Conservation (phyloP, 2,888 invertebrate genomes). For the Xylota segnis region DNA sequence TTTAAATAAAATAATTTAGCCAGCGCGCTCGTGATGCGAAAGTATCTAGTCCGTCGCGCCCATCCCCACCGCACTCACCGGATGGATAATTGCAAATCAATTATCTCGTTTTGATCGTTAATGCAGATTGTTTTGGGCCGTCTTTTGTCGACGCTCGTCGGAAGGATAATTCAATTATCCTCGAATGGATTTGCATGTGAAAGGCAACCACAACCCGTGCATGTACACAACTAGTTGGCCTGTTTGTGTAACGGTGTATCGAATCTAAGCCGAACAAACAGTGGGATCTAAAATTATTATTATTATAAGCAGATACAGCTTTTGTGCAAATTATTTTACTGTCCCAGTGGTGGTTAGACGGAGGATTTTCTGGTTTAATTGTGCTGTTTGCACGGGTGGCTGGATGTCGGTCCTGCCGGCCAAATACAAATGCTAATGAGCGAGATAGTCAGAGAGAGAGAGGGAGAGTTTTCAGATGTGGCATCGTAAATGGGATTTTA, state of each 20-base stretch:
- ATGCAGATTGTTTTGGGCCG: conserved; percentile 58
- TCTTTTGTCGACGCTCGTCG: conserved; percentile 34
- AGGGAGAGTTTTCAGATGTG: conserved; percentile 1
- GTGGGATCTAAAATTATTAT: conserved; percentile 70
- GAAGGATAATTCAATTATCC: conserved; percentile 74
- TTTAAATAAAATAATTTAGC: conserved; percentile 32
- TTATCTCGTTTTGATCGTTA: conserved; percentile 67
- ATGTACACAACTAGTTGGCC: neutral
- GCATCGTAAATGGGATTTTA: conserved; percentile 64
- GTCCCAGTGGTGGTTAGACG: conserved; percentile 41
- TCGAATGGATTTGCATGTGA: conserved; percentile 65
- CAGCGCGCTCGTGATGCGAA: conserved; percentile 2
- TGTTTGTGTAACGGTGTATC: conserved; percentile 27
- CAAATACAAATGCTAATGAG: conserved; percentile 61
- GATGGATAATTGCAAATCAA: conserved; percentile 73
- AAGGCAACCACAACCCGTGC: conserved; percentile 23
- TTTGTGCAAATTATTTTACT: conserved; percentile 70
- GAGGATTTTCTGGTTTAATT: conserved; percentile 71
- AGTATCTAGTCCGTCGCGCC: conserved; percentile 27
- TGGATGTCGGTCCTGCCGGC: neutral
- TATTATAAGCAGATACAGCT: conserved; percentile 66
- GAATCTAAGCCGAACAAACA: conserved; percentile 20
- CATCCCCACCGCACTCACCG: conserved; percentile 23
- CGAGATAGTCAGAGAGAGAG: too few relatives aligned
- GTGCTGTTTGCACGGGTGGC: conserved; percentile 55